These are phyloP conservation scores for Dallia pectoralis DNA, from an alignment of 2,797 vertebrate genomes.

Conservation along the genomic window DNA sequence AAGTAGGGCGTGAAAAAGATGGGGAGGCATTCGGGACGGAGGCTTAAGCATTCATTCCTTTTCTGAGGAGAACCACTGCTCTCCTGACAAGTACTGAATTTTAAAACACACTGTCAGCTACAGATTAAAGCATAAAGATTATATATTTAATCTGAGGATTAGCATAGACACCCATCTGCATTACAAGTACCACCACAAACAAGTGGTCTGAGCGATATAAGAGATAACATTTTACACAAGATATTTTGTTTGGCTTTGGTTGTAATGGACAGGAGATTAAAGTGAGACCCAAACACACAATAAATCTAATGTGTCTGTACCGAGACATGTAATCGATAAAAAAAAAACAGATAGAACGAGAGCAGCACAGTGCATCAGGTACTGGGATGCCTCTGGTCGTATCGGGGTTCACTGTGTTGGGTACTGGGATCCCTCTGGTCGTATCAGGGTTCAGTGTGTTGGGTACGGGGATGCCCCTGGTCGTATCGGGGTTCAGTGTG, in stretches of 20 bases:
- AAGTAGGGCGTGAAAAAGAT: background rate
- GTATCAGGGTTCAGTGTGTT: no score
- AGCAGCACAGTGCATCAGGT: no score
- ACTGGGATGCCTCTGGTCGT: no score
- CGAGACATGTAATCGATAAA: no score
- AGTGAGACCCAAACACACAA: no score
- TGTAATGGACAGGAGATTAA: background rate
- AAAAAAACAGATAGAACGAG: background rate
- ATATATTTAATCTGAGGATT: background rate
- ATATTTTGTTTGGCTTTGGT: background rate
- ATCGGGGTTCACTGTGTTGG: no score
- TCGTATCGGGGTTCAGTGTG: no score
- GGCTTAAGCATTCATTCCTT: background rate
- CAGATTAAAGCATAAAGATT: background rate
- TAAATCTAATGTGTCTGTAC: no score
- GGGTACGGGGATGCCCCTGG: no score
- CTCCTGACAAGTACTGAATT: background rate
- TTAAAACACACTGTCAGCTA: slow-evolving; percentile 10
- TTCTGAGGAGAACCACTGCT: background rate
- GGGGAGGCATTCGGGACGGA: background rate
- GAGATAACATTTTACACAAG: background rate
- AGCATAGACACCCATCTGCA: slow-evolving; percentile 33
- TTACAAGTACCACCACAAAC: background rate
- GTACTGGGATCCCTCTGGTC: no score
- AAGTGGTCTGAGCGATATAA: background rate